Evolutionary conservation across 2,888 invertebrate species (phyloP).

Genomic region (Rugalucina vietnamica): DNA sequence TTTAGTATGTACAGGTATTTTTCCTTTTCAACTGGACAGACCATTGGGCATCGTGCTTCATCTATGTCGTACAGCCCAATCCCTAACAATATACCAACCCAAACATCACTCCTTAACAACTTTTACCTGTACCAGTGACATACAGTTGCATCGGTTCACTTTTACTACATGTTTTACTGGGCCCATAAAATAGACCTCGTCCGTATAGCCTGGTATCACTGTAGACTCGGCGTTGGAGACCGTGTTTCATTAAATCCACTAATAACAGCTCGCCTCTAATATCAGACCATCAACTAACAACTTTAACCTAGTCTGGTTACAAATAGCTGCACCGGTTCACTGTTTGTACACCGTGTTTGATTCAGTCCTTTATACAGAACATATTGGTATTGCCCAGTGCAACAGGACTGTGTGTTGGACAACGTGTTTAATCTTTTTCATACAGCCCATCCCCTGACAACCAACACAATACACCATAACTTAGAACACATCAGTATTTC

Average conservation of each 20-base stretch:
- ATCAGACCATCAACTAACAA: no score
- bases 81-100: no score
- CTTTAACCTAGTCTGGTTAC: constrained; percentile 41
- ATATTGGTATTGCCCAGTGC: constrained; percentile 36
- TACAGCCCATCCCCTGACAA: no score
- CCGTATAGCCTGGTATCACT: constrained; percentile 27
- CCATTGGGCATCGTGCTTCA: no score
- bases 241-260: no score
- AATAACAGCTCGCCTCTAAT: no score
- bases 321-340: constrained; percentile 12
- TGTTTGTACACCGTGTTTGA: constrained; percentile 31
- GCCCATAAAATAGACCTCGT: constrained; percentile 44
- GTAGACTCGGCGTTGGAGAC: constrained; percentile 36
- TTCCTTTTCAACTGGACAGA: no score
- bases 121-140: constrained; percentile 47
- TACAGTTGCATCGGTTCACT: constrained; percentile 17
- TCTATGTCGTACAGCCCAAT: no score
- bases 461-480: no score
- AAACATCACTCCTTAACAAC: no score
- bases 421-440: constrained; percentile 43
- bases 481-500: no score
- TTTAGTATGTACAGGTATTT: no score
- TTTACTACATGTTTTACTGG: constrained; percentile 22
- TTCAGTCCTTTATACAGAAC: constrained; percentile 30
- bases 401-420: constrained; percentile 27